phyloP scores from a whole-genome alignment of 1,140 invertebrate genomes.

The Cydia pomonella region DNA sequence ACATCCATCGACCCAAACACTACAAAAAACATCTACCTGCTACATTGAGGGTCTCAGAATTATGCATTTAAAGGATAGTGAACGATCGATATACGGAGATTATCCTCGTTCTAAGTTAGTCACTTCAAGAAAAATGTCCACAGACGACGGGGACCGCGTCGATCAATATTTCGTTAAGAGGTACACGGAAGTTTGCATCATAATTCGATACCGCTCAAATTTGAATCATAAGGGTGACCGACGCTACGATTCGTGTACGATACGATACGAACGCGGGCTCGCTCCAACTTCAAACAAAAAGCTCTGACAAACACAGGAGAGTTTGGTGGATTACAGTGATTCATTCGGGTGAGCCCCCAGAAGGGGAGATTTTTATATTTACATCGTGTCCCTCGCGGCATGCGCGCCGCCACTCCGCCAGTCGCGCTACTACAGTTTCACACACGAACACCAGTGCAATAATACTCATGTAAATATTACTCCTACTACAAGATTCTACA shows the following conservation, averaged over 20 bases:
- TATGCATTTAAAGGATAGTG: slow-evolving; percentile 62
- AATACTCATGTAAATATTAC: slow-evolving; percentile 77
- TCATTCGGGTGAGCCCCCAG: slow-evolving; percentile 75
- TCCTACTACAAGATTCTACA: slow-evolving; percentile 74
- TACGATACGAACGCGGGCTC: slow-evolving; percentile 38
- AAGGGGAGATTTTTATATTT: slow-evolving; percentile 81
- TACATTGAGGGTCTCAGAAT: slow-evolving; percentile 57
- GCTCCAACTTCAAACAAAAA: slow-evolving; percentile 46
- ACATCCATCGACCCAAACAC: slow-evolving; percentile 60
- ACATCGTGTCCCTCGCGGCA: slow-evolving; percentile 76
- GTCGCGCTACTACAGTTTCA: slow-evolving; percentile 76
- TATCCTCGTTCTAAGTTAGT: slow-evolving; percentile 61
- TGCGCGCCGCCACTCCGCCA: slow-evolving; percentile 76
- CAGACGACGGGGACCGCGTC: slow-evolving; percentile 64
- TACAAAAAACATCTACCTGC: slow-evolving; percentile 77
- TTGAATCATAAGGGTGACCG: slow-evolving; percentile 50
- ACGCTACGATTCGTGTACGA: slow-evolving; percentile 36
- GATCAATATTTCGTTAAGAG: slow-evolving; percentile 77
- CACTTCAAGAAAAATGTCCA: slow-evolving; percentile 69
- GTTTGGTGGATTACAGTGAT: slow-evolving; percentile 68
- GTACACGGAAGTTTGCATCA: slow-evolving; percentile 69
- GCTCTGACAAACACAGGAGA: slow-evolving; percentile 49
- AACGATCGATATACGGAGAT: slow-evolving; percentile 68
- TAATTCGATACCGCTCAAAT: slow-evolving; percentile 67
- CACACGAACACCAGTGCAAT: slow-evolving; percentile 75